These are phyloP conservation scores for Patella pellucida DNA, from an alignment of 2,888 invertebrate genomes.

Conservation along the genomic window DNA sequence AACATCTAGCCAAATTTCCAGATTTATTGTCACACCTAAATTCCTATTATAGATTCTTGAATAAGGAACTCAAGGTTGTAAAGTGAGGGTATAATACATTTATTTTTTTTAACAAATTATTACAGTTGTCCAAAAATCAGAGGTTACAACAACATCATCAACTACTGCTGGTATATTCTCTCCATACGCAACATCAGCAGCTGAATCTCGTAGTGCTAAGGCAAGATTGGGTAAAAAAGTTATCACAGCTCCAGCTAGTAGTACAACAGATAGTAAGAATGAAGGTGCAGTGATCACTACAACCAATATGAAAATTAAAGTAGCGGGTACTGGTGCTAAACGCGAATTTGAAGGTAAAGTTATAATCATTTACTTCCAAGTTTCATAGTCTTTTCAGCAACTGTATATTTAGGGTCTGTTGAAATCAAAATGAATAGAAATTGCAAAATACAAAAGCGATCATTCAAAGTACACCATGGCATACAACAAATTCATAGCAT, in stretches of 20 bases:
- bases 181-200: conserved; percentile 18
- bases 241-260: conserved; percentile 34
- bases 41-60: neutral
- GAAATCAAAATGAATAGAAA: no score
- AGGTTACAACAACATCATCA: conserved; percentile 36
- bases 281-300: conserved; percentile 13
- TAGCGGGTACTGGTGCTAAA: neutral
- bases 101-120: neutral
- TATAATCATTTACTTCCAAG: neutral
- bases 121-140: conserved; percentile 38
- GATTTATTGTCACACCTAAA: no score
- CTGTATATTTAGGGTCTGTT: no score
- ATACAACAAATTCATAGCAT: no score
- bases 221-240: conserved; percentile 33
- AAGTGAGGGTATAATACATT: conserved; percentile 22
- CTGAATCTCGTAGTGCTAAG: conserved; percentile 32
- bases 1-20: no score
- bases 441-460: no score
- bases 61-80: conserved; percentile 13
- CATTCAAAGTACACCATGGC: no score
- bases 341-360: neutral
- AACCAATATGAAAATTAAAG: conserved; percentile 12
- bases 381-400: no score
- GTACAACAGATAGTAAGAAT: conserved; percentile 26
- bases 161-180: conserved; percentile 23